Conservation (phyloP, 2,797 vertebrate genomes). For the Buphagus erythrorhynchus region DNA sequence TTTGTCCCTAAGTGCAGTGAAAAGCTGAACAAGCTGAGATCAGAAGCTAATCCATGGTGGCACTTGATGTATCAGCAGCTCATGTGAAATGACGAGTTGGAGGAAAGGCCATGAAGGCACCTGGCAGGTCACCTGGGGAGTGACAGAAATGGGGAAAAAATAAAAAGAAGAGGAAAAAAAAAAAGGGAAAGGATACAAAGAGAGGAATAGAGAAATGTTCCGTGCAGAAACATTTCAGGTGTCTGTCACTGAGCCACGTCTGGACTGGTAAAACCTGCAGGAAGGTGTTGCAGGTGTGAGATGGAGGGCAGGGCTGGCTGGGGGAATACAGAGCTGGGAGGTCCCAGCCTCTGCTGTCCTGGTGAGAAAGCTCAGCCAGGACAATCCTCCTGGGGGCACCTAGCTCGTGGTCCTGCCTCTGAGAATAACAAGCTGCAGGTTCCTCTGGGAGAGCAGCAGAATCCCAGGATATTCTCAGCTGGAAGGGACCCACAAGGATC, state of each 20-base stretch:
- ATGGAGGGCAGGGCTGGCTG: neutral
- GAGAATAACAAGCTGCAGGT: neutral
- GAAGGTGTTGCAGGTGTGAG: neutral
- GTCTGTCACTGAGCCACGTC: neutral
- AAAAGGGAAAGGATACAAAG: neutral
- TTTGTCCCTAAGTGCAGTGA: neutral
- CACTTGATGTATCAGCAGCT: conserved; percentile 9
- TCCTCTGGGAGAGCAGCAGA: neutral
- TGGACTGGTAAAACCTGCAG: neutral
- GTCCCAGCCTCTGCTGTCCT: neutral
- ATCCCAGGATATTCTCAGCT: neutral
- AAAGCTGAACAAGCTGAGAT: conserved; percentile 13
- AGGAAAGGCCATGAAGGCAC: neutral
- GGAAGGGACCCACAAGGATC: rapidly evolving
- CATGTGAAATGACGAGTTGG: neutral
- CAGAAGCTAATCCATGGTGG: conserved; percentile 25
- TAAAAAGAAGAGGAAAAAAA: neutral
- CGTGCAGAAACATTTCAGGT: neutral
- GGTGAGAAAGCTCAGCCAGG: neutral
- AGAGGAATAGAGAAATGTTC: neutral
- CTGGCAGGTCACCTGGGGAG: neutral
- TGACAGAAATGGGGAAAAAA: neutral
- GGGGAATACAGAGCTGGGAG: neutral
- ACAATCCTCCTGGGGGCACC: neutral
- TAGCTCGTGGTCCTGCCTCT: neutral